Conservation (phyloP, 2,113 vertebrate genomes). For the Mastomys coucha region DNA sequence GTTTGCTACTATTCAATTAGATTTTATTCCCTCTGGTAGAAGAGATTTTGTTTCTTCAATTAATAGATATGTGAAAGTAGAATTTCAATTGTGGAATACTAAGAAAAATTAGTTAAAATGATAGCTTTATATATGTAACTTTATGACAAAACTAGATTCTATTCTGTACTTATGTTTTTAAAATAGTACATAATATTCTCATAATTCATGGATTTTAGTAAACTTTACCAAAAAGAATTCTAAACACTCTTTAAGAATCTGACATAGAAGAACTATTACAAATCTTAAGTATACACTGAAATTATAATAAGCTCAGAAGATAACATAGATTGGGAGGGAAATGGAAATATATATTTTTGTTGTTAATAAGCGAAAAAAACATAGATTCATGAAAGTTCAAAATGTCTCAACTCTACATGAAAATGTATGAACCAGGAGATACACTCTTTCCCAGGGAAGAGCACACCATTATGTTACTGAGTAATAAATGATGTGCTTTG, state of each 20-base stretch:
- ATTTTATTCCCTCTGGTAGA: background rate
- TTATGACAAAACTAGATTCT: slow-evolving; percentile 6
- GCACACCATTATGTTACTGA: background rate
- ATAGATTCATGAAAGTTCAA: background rate
- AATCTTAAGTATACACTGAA: background rate
- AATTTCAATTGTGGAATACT: background rate
- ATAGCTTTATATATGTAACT: background rate
- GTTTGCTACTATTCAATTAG: background rate
- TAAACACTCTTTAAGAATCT: background rate
- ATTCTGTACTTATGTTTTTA: background rate
- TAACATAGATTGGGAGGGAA: background rate
- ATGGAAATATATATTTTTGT: background rate
- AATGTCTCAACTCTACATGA: background rate
- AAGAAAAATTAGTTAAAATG: slow-evolving; percentile 14
- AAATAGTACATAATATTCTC: background rate
- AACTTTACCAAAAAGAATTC: background rate
- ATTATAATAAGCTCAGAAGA: background rate
- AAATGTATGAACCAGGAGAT: background rate
- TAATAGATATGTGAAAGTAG: background rate
- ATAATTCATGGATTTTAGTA: slow-evolving; percentile 36
- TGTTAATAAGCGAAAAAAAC: background rate
- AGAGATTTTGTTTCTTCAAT: background rate
- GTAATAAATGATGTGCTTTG: background rate
- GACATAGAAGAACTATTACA: background rate
- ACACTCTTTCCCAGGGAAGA: background rate